Base-by-base conservation (phyloP, 2,113 vertebrate species). In the Ictidomys tridecemlineatus region DNA sequence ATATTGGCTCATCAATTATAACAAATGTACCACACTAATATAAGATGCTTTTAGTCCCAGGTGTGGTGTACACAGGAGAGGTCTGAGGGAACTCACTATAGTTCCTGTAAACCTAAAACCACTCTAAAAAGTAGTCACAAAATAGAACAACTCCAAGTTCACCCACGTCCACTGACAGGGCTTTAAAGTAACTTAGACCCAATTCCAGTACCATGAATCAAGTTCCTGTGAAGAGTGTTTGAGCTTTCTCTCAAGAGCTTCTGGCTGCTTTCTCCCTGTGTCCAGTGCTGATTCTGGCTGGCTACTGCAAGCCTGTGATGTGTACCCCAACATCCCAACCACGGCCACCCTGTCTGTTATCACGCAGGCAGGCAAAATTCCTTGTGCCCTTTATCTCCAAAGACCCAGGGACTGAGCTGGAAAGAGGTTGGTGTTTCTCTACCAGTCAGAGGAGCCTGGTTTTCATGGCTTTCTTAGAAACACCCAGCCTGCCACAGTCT, bases 71-170 rank as follows among this genome's bases (percentile, higher is more conserved):
- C 12, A n/a, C 5, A 8, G 1, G 45, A 90, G 13, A 20, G 1
- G 32, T 72, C 12, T 9, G 18, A 4, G 4, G 9, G 78, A 51
- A 86, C 61, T 65, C n/a, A 37, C 4, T 72, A 24, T 39, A 82
- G 26, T 77, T 90, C 67, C 65, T 70, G 78, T 22, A 58, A 91
- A 74, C 4, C 65, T n/a, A 67, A 65, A 77, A 83, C 22, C 61
- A n/a, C 69, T 77, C 48, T 63, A 76, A 61, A 95, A 95, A 84
- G 83, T 77, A 67, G n/a, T 89, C 65, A 80, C 45, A 94, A 84
- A 85, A 93, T 16, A 74, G 82, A 89, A 67, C 17, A 76, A 83
- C n/a, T 72, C 61, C 18, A 53, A 92, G 28, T 63, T 78, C 32
- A 93, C 58, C 42, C 37, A 20, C 70, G 13, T 34, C 34, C 48